Conservation (phyloP, 2,113 vertebrate genomes). For the Brachyistius frenatus region DNA sequence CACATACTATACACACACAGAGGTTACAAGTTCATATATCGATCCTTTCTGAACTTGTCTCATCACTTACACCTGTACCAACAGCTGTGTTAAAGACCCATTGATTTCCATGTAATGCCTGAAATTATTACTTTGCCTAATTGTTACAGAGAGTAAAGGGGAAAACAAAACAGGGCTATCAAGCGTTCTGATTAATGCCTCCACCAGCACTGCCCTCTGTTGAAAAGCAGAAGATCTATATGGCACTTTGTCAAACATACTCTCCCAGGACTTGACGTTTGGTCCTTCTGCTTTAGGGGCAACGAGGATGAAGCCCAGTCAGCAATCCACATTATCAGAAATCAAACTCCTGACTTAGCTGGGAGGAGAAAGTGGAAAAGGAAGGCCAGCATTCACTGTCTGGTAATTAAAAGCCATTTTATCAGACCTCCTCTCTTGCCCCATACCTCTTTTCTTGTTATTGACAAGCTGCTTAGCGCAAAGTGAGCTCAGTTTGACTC, state of each 20-base stretch:
- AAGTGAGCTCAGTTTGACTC: conserved; percentile 89
- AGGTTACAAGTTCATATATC: conserved; percentile 69
- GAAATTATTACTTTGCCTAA: conserved; percentile 94
- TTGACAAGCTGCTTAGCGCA: conserved; percentile 86
- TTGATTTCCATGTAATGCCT: conserved; percentile 94
- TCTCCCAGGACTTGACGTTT: conserved; percentile 85
- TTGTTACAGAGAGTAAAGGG: conserved; percentile 88
- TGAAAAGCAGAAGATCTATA: conserved; percentile 89
- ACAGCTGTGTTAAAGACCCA: conserved; percentile 88
- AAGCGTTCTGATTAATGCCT: conserved; percentile 89
- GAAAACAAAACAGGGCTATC: conserved; percentile 83
- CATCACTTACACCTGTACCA: conserved; percentile 86
- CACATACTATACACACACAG: neutral
- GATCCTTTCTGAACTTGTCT: conserved; percentile 77
- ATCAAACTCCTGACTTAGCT: conserved; percentile 90
- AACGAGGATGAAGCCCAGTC: conserved; percentile 90
- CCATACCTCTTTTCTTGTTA: conserved; percentile 83
- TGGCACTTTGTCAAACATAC: conserved; percentile 91
- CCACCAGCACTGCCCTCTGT: conserved; percentile 85
- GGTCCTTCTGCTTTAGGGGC: conserved; percentile 80
- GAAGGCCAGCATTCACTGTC: conserved; percentile 88
- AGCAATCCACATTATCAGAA: conserved; percentile 96
- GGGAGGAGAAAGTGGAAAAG: conserved; percentile 78
- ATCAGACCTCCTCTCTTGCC: conserved; percentile 83
- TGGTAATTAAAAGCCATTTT: conserved; percentile 98